Conservation (phyloP, 2,113 vertebrate species). For the Atherinomorus stipes region DNA sequence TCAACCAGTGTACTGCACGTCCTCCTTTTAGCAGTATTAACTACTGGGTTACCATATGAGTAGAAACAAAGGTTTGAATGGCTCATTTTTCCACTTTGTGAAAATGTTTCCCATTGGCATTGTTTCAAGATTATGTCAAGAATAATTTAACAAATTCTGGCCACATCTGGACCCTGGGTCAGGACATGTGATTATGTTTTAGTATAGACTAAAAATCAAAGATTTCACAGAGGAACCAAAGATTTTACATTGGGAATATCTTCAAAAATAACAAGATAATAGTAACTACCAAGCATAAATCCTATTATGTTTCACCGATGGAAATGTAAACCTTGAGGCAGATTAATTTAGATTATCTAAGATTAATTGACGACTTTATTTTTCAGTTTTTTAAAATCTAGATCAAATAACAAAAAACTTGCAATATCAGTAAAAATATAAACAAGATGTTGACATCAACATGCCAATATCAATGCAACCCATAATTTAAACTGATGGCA, state of each 20-base stretch:
- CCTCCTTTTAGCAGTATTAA: slow-evolving; percentile 2
- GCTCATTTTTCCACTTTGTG: not conserved
- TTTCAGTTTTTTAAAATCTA: too few relatives aligned
- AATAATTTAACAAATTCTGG: not conserved
- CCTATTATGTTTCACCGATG: too few relatives aligned
- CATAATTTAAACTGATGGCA: too few relatives aligned
- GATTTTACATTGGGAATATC: not conserved
- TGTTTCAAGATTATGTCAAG: not conserved
- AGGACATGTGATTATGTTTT: not conserved
- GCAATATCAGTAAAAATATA: too few relatives aligned
- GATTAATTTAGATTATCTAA: too few relatives aligned
- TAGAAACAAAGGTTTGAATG: not conserved
- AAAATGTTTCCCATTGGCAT: not conserved
- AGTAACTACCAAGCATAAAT: too few relatives aligned
- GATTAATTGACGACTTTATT: not conserved
- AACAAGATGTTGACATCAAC: too few relatives aligned
- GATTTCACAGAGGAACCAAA: not conserved
- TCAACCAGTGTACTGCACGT: not conserved
- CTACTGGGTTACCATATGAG: not conserved
- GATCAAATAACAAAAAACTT: too few relatives aligned
- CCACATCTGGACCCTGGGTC: not conserved
- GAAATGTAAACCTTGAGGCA: too few relatives aligned
- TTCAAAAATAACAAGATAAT: not conserved
- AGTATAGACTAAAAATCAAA: not conserved
- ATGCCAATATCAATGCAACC: too few relatives aligned